These are phyloP conservation scores for Hofmannophila pseudospretella DNA, from an alignment of 2,888 invertebrate species.

Conservation along the genomic window DNA sequence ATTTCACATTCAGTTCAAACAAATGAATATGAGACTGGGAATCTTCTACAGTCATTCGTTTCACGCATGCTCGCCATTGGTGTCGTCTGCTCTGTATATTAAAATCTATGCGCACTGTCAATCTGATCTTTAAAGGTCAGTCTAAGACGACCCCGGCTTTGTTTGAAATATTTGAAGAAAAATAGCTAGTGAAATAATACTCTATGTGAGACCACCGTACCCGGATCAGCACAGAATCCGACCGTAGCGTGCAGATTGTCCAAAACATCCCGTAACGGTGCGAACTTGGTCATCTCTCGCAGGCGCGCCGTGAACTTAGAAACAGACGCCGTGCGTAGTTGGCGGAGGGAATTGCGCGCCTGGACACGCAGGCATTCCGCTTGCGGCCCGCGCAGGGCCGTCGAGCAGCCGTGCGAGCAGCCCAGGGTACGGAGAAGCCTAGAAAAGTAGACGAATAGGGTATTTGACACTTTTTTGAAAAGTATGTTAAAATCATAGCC, in stretches of 20 bases:
- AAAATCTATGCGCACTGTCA: too few relatives aligned
- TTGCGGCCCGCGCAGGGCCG: conserved; percentile 90
- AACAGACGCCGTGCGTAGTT: conserved; percentile 81
- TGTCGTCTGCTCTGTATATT: too few relatives aligned
- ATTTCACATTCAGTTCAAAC: too few relatives aligned
- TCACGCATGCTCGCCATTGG: too few relatives aligned
- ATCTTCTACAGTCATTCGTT: too few relatives aligned
- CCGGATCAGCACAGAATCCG: conserved; percentile 96
- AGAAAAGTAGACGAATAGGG: conserved; percentile 9
- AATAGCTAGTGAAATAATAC: too few relatives aligned
- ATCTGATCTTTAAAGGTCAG: too few relatives aligned
- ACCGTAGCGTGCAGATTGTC: conserved; percentile 97
- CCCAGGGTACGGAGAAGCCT: conserved; percentile 93
- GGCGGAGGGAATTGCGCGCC: conserved; percentile 81
- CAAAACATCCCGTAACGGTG: conserved; percentile 88
- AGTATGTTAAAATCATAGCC: too few relatives aligned
- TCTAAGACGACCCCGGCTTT: too few relatives aligned
- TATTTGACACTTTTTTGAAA: too few relatives aligned
- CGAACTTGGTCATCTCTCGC: conserved; percentile 85
- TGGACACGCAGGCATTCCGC: conserved; percentile 94
- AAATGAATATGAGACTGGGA: too few relatives aligned
- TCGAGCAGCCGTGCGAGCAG: conserved; percentile 93
- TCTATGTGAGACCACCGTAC: conserved; percentile 88
- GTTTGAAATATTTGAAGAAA: too few relatives aligned
- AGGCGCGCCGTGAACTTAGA: conserved; percentile 74